Base-by-base conservation (phyloP, 2,797 vertebrate genomes). In the Microctenopoma steveboyesi region DNA sequence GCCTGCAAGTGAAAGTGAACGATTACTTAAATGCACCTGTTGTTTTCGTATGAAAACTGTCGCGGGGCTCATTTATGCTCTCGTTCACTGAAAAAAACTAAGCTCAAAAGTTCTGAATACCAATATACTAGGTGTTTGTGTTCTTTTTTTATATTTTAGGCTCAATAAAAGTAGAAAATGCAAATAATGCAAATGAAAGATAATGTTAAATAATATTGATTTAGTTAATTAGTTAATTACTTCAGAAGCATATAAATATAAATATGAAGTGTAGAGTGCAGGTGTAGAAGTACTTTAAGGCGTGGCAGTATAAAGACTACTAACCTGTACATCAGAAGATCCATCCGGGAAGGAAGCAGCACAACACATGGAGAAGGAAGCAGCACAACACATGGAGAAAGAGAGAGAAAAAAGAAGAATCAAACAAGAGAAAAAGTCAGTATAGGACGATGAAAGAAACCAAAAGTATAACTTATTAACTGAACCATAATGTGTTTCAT, bases 241-340 rank as follows among this genome's bases (percentile, higher is more conserved):
- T 33, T 37, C 6, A 25, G 33, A 54, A 35, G 37, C 55, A 52
- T 33, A 11, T 2, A 64, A 66, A 8, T 5, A 2, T 15, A 14
- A 43, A 18, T 14, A 11, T 46, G 9, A 43, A 51, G 11, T 1
- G 40, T 28, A 30, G 28, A 13, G 15, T 51, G 12, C 28, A 45
- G 7, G 4, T 39, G 16, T 30, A 43, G 4, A 5, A 11, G n/a
- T 18, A 15, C 12, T 52, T 60, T 49, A 30, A 4, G 59, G 40
- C 40, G 60, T 61, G n/a, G 16, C 48, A 39, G 61, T 0, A 67
- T 15, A 72, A 75, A 35, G 16, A 72, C 16, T 49, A 92, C 93
- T 89, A 79, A 93, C 93, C 93, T 94, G 90, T 6, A 55, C 47
- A 54, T 66, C 47, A 63, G 72, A 74, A 42, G 53, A 74, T 79